Evolutionary conservation across 2,797 vertebrate genomes (phyloP), one percentile per base, ranked within the genome.

Genomic region (Phoebastria nigripes): DNA sequence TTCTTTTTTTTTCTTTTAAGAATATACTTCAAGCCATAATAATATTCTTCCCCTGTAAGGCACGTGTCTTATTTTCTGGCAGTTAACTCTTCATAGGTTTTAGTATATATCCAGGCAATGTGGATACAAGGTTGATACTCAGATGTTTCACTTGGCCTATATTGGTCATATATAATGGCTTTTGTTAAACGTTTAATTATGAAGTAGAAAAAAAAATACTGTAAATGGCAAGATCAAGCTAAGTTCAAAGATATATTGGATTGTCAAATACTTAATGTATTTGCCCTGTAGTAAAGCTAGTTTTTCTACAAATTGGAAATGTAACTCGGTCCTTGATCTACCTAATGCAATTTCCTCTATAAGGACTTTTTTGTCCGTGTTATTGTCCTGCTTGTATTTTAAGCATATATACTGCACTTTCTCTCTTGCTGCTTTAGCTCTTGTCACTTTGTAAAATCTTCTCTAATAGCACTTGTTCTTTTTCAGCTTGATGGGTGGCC

Each of bases 401-500:
- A 94, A 85, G 37, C 56, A 52, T n/a, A 49, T 58, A 67, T 73
- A 25, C 59, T 85, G 62, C 37, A 47, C n/a, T 89, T 90, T 82
- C 54, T 72, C 79, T 90, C 69, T 70, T 92, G 87, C 79, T 87
- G 35, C 82, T 95, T 74, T 49, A 96, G 93, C 66, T 86, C 26
- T 87, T 90, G 86, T 94, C 83, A 87, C 89, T 96, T 96, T 92
- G 73, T 66, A 70, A 84, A 95, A 91, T 82, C 85, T 59, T 90
- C 37, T 76, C 82, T 89, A 72, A 89, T 5, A 94, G 55, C 59
- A 49, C 71, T 96, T 95, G 77, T 77, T 96, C 94, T 96, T 93
- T 96, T 89, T 59, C 93, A 6, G 22, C 87, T 59, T 95, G 96
- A 87, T 79, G 80, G 86, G 58, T 73, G 69, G 80, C 76, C 94